Conservation (phyloP, 2,888 invertebrate species). For the Marasmarcha lunaedactyla region DNA sequence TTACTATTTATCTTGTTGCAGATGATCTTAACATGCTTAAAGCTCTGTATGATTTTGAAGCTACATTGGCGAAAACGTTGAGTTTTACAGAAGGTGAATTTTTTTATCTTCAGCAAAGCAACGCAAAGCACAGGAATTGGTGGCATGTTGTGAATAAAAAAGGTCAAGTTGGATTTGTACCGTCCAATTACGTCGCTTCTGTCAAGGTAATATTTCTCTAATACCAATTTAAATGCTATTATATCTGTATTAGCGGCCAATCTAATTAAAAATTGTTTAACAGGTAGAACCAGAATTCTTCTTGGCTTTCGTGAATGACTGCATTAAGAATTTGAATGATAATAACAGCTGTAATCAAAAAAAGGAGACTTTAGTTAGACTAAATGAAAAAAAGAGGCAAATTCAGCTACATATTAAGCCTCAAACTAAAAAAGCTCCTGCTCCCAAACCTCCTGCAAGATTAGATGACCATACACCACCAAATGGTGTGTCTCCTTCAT, state of each 20-base stretch:
- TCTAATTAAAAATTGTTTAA: not conserved
- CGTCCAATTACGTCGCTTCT: conserved; percentile 86
- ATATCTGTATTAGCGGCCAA: not conserved
- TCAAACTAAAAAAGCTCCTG: conserved; percentile 41
- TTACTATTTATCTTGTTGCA: conserved; percentile 24
- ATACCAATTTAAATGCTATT: not conserved
- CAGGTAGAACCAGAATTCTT: conserved; percentile 80
- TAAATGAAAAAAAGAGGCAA: conserved; percentile 76
- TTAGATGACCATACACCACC: conserved; percentile 54
- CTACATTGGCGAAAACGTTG: conserved; percentile 84
- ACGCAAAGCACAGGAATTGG: conserved; percentile 86
- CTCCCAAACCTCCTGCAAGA: conserved; percentile 54
- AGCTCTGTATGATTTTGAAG: conserved; percentile 86
- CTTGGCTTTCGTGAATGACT: conserved; percentile 78
- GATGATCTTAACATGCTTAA: conserved; percentile 85
- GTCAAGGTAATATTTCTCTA: conserved; percentile 72
- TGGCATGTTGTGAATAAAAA: conserved; percentile 88
- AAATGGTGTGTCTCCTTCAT: conserved; percentile 58
- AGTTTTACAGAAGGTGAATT: conserved; percentile 85
- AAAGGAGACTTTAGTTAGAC: conserved; percentile 72
- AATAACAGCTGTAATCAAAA: conserved; percentile 55
- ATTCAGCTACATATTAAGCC: conserved; percentile 53
- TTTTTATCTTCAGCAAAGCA: conserved; percentile 83
- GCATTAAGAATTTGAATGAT: conserved; percentile 71
- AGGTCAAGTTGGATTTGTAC: conserved; percentile 87